Percentiles rank a stretch among this genome's conserved stretches.
These are phyloP conservation scores for Cyrtonyx montezumae DNA, from an alignment of 2,113 vertebrate genomes.

Conservation along the genomic window DNA sequence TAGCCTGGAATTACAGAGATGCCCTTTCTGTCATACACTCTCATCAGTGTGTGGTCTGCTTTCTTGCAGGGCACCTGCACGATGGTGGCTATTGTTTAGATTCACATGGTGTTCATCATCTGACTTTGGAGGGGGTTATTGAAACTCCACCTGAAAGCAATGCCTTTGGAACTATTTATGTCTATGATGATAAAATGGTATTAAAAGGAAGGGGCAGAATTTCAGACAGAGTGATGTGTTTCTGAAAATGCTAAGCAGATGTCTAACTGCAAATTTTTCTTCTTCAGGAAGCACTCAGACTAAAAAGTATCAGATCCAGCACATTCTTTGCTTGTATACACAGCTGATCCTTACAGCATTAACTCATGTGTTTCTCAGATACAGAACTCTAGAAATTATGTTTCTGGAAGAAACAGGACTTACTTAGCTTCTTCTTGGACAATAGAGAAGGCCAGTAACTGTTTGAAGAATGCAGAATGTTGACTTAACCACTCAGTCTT, in stretches of 20 bases:
- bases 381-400: background rate
- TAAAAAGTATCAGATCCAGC: background rate
- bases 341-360: background rate
- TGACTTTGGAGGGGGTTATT: slow-evolving; percentile 89
- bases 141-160: slow-evolving; percentile 86
- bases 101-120: slow-evolving; percentile 84
- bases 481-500: background rate
- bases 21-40: slow-evolving; percentile 80
- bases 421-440: background rate
- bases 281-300: background rate
- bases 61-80: slow-evolving; percentile 91
- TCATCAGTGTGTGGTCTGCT: slow-evolving; percentile 88
- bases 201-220: slow-evolving; percentile 88
- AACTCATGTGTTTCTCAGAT: background rate
- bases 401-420: background rate
- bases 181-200: slow-evolving; percentile 88
- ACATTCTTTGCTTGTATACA: background rate
- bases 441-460: background rate
- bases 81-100: slow-evolving; percentile 86
- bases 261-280: background rate
- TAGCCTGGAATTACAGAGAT: slow-evolving; percentile 90
- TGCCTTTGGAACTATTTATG: slow-evolving; percentile 87
- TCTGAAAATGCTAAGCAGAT: slow-evolving; percentile 5
- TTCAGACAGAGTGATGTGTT: slow-evolving; percentile 79
- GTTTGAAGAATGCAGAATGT: background rate